Percentiles rank a stretch among this genome's conserved stretches.
phyloP scores from a whole-genome alignment of 2,113 vertebrate genomes.

The Poicephalus gulielmi region DNA sequence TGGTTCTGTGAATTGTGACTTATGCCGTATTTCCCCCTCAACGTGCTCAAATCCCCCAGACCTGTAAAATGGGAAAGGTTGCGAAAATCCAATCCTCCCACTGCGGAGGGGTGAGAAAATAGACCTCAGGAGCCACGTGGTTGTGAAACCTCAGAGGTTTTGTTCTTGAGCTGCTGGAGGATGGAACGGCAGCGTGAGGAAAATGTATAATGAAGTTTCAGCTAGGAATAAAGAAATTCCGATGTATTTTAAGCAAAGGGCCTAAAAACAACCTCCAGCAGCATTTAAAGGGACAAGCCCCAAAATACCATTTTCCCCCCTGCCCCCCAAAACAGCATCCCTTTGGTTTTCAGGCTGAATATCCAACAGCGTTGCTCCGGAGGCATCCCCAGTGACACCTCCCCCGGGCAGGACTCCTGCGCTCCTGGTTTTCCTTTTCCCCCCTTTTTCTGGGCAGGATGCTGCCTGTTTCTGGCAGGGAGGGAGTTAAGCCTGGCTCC shows the following conservation, averaged over 20 bases:
- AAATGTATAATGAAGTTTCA: not conserved
- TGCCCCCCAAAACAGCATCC: not conserved
- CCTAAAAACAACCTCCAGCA: conserved; percentile 56
- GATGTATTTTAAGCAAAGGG: not conserved
- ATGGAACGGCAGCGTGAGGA: accelerated
- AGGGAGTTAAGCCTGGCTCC: conserved; percentile 75
- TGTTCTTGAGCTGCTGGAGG: not conserved
- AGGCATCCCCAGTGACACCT: accelerated
- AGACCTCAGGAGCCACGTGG: not conserved
- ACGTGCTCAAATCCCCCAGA: not conserved
- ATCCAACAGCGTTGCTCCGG: accelerated
- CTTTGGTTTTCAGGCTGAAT: not conserved
- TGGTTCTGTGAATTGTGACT: not conserved
- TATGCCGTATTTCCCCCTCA: not conserved
- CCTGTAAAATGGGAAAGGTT: not conserved
- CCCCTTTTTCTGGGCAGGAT: accelerated
- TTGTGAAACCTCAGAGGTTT: not conserved
- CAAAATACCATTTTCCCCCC: not conserved
- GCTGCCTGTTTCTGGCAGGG: conserved; percentile 1
- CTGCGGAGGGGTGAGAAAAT: not conserved
- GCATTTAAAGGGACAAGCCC: conserved; percentile 56
- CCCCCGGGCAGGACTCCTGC: accelerated
- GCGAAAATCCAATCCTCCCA: not conserved
- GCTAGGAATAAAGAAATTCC: not conserved
- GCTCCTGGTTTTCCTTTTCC: accelerated